Percentiles rank a stretch among this genome's conserved stretches.
These are phyloP conservation scores for Knipowitschia caucasica DNA, from an alignment of 2,797 vertebrate genomes.

Conservation along the genomic window DNA sequence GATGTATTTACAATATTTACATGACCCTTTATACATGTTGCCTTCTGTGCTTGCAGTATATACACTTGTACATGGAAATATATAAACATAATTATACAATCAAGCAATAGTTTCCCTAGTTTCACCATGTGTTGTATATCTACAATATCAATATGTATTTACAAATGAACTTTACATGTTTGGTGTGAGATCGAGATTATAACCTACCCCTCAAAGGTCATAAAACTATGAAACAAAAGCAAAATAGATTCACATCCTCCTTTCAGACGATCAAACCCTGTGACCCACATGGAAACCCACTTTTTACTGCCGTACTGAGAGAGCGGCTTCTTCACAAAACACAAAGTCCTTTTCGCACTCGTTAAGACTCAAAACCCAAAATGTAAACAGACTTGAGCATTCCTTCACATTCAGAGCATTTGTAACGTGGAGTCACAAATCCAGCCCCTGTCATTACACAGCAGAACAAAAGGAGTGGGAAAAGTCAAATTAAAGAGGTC, in stretches of 20 bases:
- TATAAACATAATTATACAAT: too few species aligned
- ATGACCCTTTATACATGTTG: too few species aligned
- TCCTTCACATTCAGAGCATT: neutral
- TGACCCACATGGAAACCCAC: neutral
- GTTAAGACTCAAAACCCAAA: neutral
- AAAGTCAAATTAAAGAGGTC: slow-evolving; percentile 11
- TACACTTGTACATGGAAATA: too few species aligned
- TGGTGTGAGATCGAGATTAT: too few species aligned
- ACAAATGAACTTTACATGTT: too few species aligned
- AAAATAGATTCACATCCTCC: neutral
- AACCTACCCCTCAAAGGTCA: too few species aligned
- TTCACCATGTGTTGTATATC: too few species aligned
- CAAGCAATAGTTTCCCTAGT: too few species aligned
- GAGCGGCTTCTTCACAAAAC: neutral
- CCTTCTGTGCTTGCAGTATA: too few species aligned
- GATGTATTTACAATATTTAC: too few species aligned
- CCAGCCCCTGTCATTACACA: neutral
- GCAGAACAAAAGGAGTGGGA: slow-evolving; percentile 3
- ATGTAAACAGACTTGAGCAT: slow-evolving; percentile 5
- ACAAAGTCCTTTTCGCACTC: neutral
- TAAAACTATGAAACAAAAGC: too few species aligned
- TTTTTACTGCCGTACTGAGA: neutral
- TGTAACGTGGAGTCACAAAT: neutral
- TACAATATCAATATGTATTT: too few species aligned
- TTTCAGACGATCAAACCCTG: neutral